Evolutionary conservation across 2,113 vertebrate species (phyloP).

Genomic region (Erpornis zantholeuca): DNA sequence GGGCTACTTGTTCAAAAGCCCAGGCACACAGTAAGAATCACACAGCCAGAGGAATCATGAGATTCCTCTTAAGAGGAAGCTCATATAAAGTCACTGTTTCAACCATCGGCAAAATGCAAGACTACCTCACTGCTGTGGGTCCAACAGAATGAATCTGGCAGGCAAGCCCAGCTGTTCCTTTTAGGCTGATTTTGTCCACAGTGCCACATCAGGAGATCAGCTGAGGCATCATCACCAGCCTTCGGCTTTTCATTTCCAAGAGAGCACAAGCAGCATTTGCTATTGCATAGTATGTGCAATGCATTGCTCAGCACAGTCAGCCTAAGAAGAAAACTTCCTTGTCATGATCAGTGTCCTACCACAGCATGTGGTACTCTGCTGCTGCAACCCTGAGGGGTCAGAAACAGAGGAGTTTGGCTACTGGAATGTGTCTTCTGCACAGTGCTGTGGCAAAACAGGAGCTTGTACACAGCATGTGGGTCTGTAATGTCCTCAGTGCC

Average conservation of each 20-base stretch:
- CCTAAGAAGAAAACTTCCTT: neutral
- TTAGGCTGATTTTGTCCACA: neutral
- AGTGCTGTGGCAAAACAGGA: neutral
- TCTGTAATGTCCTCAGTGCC: neutral
- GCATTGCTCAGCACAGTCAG: accelerated
- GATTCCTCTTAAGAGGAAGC: neutral
- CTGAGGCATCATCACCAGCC: neutral
- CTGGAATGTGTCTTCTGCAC: neutral
- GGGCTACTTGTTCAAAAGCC: neutral
- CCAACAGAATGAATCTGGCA: neutral
- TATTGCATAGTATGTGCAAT: too few relatives aligned
- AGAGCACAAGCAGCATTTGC: neutral
- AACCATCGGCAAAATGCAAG: neutral
- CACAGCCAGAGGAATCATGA: too few relatives aligned
- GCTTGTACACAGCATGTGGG: accelerated
- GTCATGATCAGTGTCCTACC: neutral
- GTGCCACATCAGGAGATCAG: neutral
- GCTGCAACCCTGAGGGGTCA: neutral
- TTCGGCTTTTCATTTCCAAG: neutral
- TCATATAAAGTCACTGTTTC: neutral
- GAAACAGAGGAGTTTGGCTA: neutral
- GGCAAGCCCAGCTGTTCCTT: neutral
- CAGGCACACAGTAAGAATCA: neutral
- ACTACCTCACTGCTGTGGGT: neutral
- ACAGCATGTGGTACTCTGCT: neutral